These are phyloP conservation scores for Tapirus indicus DNA, from an alignment of 2,797 vertebrate species.

Conservation along the genomic window DNA sequence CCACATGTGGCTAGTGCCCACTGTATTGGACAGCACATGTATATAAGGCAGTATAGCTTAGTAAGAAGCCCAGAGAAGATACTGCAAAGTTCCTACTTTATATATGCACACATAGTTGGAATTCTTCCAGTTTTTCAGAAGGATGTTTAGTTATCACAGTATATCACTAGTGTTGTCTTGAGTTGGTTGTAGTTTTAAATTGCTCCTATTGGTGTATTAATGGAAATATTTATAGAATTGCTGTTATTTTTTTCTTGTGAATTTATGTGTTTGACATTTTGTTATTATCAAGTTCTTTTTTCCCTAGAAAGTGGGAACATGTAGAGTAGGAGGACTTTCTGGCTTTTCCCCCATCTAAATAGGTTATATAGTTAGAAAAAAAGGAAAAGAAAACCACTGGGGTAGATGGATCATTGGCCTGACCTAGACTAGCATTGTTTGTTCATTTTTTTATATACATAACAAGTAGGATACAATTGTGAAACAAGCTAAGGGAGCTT, in stretches of 20 bases:
- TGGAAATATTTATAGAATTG: constrained; percentile 46
- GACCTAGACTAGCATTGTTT: not conserved
- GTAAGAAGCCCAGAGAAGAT: not conserved
- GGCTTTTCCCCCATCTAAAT: not conserved
- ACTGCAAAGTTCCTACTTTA: not conserved
- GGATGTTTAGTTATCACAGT: not conserved
- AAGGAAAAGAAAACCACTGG: not conserved
- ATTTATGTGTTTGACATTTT: constrained; percentile 30
- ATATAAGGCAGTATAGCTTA: not conserved
- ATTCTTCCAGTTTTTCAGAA: constrained; percentile 31
- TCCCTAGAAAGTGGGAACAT: not conserved
- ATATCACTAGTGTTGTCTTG: not conserved
- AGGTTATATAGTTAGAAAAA: not conserved
- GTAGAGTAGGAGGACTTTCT: not conserved
- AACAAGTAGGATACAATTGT: not conserved
- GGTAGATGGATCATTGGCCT: not conserved
- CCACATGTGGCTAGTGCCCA: not conserved
- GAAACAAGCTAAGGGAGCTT: constrained; percentile 15
- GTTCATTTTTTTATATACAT: not conserved
- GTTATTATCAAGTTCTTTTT: constrained; percentile 24
- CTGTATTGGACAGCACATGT: not conserved
- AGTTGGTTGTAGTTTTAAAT: constrained; percentile 29
- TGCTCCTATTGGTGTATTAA: not conserved
- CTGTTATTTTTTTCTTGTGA: constrained; percentile 25
- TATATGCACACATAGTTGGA: not conserved